phyloP scores from a whole-genome alignment of 2,113 vertebrate species.

The Nettapus auritus region DNA sequence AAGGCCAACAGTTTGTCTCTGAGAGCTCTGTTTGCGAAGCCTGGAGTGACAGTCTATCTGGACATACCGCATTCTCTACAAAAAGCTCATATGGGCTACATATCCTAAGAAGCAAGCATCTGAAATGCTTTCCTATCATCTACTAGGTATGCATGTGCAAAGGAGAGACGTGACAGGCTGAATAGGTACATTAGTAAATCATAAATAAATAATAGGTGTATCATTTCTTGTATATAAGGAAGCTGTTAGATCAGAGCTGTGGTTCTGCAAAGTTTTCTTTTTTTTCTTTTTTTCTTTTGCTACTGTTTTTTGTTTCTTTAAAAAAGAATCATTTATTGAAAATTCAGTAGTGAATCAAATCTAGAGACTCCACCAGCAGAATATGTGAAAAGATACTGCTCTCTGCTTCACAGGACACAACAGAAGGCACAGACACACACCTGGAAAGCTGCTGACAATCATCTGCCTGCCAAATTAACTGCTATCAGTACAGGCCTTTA shows the following conservation, averaged over 20 bases:
- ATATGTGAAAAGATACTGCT: background rate
- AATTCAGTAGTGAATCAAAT: background rate
- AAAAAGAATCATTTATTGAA: background rate
- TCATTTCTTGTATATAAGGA: background rate
- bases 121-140: background rate
- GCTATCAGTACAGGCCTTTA: background rate
- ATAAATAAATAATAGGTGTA: slow-evolving; percentile 37
- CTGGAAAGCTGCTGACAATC: background rate
- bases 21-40: background rate
- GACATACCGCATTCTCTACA: background rate
- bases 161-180: background rate
- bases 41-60: background rate
- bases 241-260: background rate
- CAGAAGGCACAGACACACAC: background rate
- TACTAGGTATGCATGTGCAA: background rate
- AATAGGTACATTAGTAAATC: slow-evolving; percentile 9
- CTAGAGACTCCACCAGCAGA: background rate
- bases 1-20: slow-evolving; percentile 11
- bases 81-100: background rate
- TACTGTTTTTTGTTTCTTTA: background rate
- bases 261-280: background rate
- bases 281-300: background rate
- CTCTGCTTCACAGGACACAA: background rate
- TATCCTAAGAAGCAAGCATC: background rate
- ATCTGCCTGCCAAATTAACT: background rate